Base-by-base conservation (phyloP, 2,113 vertebrate species). In the Caretta caretta region DNA sequence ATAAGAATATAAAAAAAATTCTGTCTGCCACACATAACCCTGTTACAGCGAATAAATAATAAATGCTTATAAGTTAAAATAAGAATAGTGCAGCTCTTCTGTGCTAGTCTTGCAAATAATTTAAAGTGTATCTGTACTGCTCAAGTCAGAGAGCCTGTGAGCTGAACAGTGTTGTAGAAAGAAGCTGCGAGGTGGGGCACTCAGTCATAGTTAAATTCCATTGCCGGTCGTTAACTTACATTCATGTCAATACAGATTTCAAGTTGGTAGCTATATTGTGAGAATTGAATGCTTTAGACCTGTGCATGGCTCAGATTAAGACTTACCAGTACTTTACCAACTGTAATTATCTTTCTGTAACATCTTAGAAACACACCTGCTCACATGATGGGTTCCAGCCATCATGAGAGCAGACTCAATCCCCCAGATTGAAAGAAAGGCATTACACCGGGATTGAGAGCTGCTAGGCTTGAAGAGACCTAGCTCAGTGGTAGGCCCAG, bases 11-110 rank as follows among this genome's bases (percentile, higher is more conserved):
- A 65, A 86, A 69, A 84, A 92, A 59, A 79, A 49, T 46, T 83
- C 56, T 42, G 4, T 82, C 72, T 83, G 20, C 14, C 46, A 25
- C 78, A 87, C 25, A 57, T 62, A 90, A 27, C 38, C 0, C 0
- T 53, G 62, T 25, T 90, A 69, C 14, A 46, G 17, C 35, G 95
- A 80, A 83, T 83, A 78, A 80, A 87, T 92, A 89, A 88, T 49
- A 72, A 84, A 69, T 82, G 59, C 25, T 24, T 1, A 0, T 24
- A 72, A 72, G 25, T 84, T 91, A 89, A 89, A 94, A 86, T 27
- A 90, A 91, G 51, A 82, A 31, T 49, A 80, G 89, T 69, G 17
- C 3, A 48, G 75, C 38, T 85, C 17, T 90, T 88, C 49, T 80
- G 2, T 94, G 62, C 57, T 87, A 25, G 75, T 87, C 42, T 80